Conservation (phyloP, 2,113 vertebrate genomes). For the Malurus melanocephalus region DNA sequence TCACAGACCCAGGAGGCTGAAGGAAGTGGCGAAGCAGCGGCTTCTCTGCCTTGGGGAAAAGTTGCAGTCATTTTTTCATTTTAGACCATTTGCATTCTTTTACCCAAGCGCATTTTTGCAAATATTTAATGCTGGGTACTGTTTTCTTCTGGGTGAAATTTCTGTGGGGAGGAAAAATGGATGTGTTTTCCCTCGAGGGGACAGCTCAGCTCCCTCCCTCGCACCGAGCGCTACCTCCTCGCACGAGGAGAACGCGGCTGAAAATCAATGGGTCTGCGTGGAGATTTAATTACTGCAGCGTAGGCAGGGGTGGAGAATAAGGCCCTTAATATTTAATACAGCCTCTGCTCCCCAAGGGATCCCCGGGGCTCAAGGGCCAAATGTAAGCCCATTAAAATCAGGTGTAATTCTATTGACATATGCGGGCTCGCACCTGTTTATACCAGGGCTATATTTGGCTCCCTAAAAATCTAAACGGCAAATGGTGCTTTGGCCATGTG, state of each 20-base stretch:
- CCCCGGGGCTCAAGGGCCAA: slow-evolving; percentile 31
- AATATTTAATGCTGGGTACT: neutral
- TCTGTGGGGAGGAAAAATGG: neutral
- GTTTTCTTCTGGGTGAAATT: neutral
- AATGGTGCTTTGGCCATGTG: neutral
- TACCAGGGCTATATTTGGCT: neutral
- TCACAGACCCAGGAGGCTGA: fast-evolving
- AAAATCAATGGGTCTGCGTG: slow-evolving; percentile 25
- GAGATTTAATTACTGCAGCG: slow-evolving; percentile 32
- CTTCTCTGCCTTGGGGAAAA: neutral
- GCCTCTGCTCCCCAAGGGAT: slow-evolving; percentile 23
- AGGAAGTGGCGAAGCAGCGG: neutral
- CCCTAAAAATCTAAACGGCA: slow-evolving; percentile 18
- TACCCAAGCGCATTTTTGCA: neutral
- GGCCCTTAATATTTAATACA: slow-evolving; percentile 61
- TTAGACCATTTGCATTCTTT: neutral
- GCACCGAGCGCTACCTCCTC: neutral
- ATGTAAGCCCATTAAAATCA: slow-evolving; percentile 45
- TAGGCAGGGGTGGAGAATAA: slow-evolving; percentile 44
- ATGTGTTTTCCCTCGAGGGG: neutral
- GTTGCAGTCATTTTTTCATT: neutral
- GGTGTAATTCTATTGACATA: slow-evolving; percentile 49
- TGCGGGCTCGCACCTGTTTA: slow-evolving; percentile 22
- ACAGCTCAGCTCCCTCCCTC: neutral
- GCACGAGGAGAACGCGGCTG: neutral